Percentiles rank a stretch among this genome's conserved stretches.
Evolutionary conservation across 2,797 vertebrate species (phyloP).

Genomic region (Melopsittacus undulatus): DNA sequence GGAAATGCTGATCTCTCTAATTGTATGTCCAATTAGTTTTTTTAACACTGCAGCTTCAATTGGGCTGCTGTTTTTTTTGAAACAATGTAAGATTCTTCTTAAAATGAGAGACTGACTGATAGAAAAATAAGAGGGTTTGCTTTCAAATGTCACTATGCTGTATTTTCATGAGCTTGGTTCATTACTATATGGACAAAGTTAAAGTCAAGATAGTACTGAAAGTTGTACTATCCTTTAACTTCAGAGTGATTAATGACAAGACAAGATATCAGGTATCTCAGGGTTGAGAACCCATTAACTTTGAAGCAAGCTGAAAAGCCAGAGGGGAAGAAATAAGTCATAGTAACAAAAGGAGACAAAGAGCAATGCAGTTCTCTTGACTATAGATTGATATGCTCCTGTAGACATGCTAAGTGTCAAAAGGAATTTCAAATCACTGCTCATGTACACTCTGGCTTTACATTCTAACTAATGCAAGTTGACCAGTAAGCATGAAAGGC

Average conservation of each 20-base stretch:
- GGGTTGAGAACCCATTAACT: slow-evolving; percentile 79
- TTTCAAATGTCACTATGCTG: slow-evolving; percentile 7
- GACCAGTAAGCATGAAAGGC: not conserved
- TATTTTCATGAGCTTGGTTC: slow-evolving; percentile 69
- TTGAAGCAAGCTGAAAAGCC: slow-evolving; percentile 81
- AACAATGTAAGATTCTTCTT: not conserved
- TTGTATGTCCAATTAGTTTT: not conserved
- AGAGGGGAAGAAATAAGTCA: slow-evolving; percentile 80
- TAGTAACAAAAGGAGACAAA: slow-evolving; percentile 53
- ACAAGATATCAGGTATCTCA: slow-evolving; percentile 74
- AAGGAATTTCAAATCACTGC: slow-evolving; percentile 21
- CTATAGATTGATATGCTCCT: slow-evolving; percentile 46
- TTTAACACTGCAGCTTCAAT: not conserved
- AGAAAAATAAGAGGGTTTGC: not conserved
- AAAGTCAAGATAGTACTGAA: slow-evolving; percentile 67
- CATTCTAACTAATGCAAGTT: not conserved
- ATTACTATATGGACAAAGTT: slow-evolving; percentile 59
- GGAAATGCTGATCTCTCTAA: not conserved
- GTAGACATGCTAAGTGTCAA: not conserved
- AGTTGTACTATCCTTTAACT: slow-evolving; percentile 83
- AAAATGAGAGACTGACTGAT: not conserved
- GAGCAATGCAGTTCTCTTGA: slow-evolving; percentile 15
- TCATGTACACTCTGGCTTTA: not conserved
- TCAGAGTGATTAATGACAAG: slow-evolving; percentile 91
- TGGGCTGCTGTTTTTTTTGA: not conserved